phyloP scores from a whole-genome alignment of 2,797 vertebrate species.

The Trachurus trachurus region DNA sequence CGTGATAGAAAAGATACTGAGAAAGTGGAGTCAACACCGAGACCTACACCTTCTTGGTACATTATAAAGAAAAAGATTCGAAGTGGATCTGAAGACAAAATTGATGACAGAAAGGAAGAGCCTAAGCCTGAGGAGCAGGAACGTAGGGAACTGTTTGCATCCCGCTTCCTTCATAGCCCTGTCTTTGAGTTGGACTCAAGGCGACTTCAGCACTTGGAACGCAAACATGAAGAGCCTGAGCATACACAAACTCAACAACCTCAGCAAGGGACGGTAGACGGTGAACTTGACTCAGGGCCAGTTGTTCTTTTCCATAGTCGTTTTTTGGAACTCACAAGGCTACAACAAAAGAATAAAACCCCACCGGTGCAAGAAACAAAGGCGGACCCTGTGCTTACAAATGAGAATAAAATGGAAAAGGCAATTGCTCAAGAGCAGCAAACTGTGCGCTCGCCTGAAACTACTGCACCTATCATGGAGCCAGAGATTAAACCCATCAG shows the following conservation, averaged over 20 bases:
- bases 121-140: constrained; percentile 97
- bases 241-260: constrained; percentile 86
- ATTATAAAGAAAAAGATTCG: constrained; percentile 99
- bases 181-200: constrained; percentile 98
- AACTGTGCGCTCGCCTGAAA: constrained; percentile 69
- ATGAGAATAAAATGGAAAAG: constrained; percentile 80
- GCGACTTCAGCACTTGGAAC: constrained; percentile 95
- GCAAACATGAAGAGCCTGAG: constrained; percentile 94
- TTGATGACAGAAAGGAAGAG: constrained; percentile 96
- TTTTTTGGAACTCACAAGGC: constrained; percentile 91
- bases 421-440: constrained; percentile 84
- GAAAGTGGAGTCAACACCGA: constrained; percentile 94
- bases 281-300: constrained; percentile 88
- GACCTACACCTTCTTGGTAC: constrained; percentile 97
- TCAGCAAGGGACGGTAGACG: constrained; percentile 88
- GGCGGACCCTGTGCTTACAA: constrained; percentile 33
- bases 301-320: constrained; percentile 97
- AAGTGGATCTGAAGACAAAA: constrained; percentile 95
- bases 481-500: constrained; percentile 87
- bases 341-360: constrained; percentile 94
- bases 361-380: constrained; percentile 89
- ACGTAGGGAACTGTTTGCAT: constrained; percentile 95
- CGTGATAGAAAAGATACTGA: constrained; percentile 97
- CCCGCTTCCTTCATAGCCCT: constrained; percentile 97
- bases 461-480: constrained; percentile 79